Conservation (phyloP, 2,797 vertebrate genomes). For the Sphenodon punctatus region DNA sequence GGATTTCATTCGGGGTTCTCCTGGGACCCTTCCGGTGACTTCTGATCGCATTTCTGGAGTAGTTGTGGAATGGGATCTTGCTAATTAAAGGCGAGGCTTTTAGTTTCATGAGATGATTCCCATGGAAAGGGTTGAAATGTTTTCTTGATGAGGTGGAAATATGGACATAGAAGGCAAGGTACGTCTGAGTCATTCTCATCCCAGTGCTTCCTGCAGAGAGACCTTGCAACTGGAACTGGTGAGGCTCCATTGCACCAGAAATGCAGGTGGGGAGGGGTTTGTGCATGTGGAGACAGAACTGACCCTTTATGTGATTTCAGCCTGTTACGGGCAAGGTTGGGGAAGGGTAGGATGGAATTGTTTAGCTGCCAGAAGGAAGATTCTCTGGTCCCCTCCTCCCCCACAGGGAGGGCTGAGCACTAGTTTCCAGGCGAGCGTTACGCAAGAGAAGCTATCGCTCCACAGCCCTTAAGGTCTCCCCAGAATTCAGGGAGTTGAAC, state of each 20-base stretch:
- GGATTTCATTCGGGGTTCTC: neutral
- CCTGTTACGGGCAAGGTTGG: neutral
- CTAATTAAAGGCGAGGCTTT: neutral
- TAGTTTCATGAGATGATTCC: neutral
- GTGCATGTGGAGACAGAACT: too few species aligned
- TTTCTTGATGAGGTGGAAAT: neutral
- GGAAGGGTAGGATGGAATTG: neutral
- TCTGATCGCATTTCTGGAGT: neutral
- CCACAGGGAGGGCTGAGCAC: neutral
- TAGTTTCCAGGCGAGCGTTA: too few species aligned
- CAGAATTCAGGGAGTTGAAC: too few species aligned
- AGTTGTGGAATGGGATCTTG: rapidly evolving
- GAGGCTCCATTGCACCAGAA: neutral
- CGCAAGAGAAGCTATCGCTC: neutral
- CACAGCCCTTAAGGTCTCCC: too few species aligned
- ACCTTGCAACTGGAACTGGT: neutral
- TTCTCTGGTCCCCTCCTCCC: neutral
- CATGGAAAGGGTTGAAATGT: neutral
- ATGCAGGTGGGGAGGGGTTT: neutral
- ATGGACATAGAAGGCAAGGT: neutral
- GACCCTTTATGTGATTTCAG: too few species aligned
- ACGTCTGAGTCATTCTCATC: rapidly evolving
- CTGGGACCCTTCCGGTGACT: neutral
- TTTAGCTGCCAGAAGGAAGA: neutral
- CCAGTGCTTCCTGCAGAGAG: neutral